phyloP scores from a whole-genome alignment of 2,888 invertebrate genomes.

The Glaucopsyche alexis region DNA sequence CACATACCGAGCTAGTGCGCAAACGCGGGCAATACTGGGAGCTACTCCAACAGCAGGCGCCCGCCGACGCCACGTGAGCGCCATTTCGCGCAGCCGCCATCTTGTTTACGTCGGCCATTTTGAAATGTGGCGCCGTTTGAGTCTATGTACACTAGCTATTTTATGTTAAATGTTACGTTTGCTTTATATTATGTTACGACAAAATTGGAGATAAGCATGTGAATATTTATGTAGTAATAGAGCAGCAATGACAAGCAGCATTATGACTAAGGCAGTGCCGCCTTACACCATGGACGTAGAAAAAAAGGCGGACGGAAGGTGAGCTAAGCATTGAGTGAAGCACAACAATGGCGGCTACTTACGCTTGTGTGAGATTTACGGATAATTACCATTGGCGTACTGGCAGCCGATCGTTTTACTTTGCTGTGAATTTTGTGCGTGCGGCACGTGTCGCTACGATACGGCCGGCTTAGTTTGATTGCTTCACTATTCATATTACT shows the following conservation, averaged over 20 bases:
- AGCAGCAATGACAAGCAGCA: not conserved
- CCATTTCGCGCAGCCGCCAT: conserved; percentile 31
- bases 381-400: too few relatives aligned
- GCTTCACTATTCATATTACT: too few relatives aligned
- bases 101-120: conserved; percentile 33
- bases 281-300: too few relatives aligned
- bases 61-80: conserved; percentile 38
- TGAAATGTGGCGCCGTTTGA: conserved; percentile 23
- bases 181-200: conserved; percentile 12
- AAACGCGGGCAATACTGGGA: conserved; percentile 62
- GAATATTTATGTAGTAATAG: not conserved
- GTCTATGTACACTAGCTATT: conserved; percentile 16
- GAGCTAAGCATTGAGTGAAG: too few relatives aligned
- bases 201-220: conserved; percentile 13
- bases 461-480: too few relatives aligned
- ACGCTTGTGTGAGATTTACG: too few relatives aligned
- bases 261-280: not conserved
- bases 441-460: too few relatives aligned
- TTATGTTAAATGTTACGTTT: conserved; percentile 18
- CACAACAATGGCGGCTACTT: too few relatives aligned
- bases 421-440: too few relatives aligned
- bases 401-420: too few relatives aligned
- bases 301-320: too few relatives aligned
- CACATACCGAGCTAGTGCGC: conserved; percentile 60
- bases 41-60: conserved; percentile 60